These are phyloP conservation scores for Plutomurus gul DNA, from an alignment of 1,140 invertebrate genomes.

Conservation along the genomic window DNA sequence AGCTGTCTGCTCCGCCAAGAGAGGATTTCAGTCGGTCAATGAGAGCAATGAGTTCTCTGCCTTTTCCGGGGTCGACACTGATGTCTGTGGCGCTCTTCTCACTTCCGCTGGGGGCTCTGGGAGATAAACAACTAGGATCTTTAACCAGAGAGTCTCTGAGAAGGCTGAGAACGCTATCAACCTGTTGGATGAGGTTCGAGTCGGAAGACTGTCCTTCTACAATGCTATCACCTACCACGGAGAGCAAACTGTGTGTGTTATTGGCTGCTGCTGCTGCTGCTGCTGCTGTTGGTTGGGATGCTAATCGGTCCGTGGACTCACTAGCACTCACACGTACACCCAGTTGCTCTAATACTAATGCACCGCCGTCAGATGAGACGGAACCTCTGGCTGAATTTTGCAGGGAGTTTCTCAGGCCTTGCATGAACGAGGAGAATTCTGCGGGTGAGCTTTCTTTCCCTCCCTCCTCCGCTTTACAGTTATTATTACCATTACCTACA, in stretches of 20 bases:
- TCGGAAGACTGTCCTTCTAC: slow-evolving; percentile 56
- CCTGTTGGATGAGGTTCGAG: slow-evolving; percentile 70
- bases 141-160: slow-evolving; percentile 69
- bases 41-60: slow-evolving; percentile 70
- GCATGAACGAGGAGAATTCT: slow-evolving; percentile 56
- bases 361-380: neutral
- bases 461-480: neutral
- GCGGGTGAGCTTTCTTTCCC: neutral
- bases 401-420: slow-evolving; percentile 55
- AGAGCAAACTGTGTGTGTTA: neutral
- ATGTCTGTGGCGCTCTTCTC: neutral
- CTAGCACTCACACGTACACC: neutral
- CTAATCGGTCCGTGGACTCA: neutral
- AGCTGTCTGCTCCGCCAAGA: slow-evolving; percentile 55
- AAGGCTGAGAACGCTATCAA: slow-evolving; percentile 74
- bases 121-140: slow-evolving; percentile 42
- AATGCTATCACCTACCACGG: slow-evolving; percentile 52
- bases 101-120: neutral
- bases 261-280: slow-evolving; percentile 15
- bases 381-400: slow-evolving; percentile 24
- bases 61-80: slow-evolving; percentile 60
- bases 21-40: slow-evolving; percentile 76
- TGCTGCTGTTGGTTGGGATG: neutral
- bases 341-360: neutral
- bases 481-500: neutral